phyloP scores from a whole-genome alignment of 2,797 vertebrate species.

The Gymnodraco acuticeps region DNA sequence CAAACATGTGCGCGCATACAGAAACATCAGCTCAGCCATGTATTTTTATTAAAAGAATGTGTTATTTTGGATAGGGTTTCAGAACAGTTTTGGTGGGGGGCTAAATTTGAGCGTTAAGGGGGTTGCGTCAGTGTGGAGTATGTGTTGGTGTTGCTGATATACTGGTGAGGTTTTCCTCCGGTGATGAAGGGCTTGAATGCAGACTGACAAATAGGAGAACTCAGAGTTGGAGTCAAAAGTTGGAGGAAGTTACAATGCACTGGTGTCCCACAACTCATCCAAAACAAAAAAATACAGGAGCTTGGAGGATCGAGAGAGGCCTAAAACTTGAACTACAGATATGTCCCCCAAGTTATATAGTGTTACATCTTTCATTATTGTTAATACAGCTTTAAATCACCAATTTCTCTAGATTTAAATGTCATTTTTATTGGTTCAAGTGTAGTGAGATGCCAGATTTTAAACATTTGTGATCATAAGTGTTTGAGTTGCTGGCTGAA shows the following conservation, averaged over 20 bases:
- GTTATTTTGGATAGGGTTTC: slow-evolving; percentile 75
- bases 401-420: neutral
- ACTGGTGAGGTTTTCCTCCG: slow-evolving; percentile 41
- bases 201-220: slow-evolving; percentile 71
- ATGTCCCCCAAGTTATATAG: neutral
- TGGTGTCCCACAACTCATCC: slow-evolving; percentile 59
- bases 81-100: slow-evolving; percentile 45
- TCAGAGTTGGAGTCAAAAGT: slow-evolving; percentile 27
- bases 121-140: slow-evolving; percentile 50
- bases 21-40: slow-evolving; percentile 49
- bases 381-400: slow-evolving; percentile 7
- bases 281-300: slow-evolving; percentile 32
- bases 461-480: neutral
- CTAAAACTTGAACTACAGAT: slow-evolving; percentile 22
- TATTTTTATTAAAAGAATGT: slow-evolving; percentile 80
- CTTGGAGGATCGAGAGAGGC: slow-evolving; percentile 8
- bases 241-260: slow-evolving; percentile 50
- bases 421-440: neutral
- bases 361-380: neutral
- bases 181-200: slow-evolving; percentile 54
- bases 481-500: slow-evolving; percentile 1
- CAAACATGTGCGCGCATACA: slow-evolving; percentile 53
- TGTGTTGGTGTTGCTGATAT: slow-evolving; percentile 34
- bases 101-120: slow-evolving; percentile 28
- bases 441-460: neutral